These are phyloP conservation scores for Drosophila bocki DNA, from an alignment of 1,140 invertebrate species.

Conservation along the genomic window DNA sequence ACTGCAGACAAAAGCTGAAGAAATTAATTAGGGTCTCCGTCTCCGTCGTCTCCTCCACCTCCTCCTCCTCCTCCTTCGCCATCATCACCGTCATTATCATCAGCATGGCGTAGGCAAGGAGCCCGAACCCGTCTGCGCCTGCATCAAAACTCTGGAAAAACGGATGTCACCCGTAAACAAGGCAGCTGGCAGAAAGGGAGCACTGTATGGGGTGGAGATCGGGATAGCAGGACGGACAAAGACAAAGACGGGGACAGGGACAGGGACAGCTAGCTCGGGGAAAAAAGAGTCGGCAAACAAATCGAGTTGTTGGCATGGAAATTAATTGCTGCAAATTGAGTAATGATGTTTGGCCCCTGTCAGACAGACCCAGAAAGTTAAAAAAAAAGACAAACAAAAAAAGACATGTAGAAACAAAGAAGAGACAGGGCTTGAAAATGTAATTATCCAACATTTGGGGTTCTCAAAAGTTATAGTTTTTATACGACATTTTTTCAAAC, in stretches of 20 bases:
- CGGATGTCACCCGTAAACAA: constrained; percentile 53
- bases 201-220: not conserved
- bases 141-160: constrained; percentile 47
- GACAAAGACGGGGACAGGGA: constrained; percentile 1
- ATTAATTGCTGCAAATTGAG: constrained; percentile 71
- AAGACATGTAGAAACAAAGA: not conserved
- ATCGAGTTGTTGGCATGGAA: constrained; percentile 71
- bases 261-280: constrained; percentile 1
- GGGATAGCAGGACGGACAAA: constrained; percentile 3
- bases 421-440: constrained; percentile 17
- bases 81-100: constrained; percentile 40
- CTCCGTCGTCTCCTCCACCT: not conserved
- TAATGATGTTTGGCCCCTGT: constrained; percentile 50
- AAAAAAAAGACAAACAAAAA: not conserved
- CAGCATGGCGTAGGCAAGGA: constrained; percentile 14
- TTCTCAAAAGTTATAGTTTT: not conserved
- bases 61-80: not conserved
- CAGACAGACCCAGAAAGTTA: not conserved
- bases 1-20: constrained; percentile 55
- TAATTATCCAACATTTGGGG: constrained; percentile 21
- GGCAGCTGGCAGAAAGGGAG: constrained; percentile 14
- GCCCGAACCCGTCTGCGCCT: constrained; percentile 15
- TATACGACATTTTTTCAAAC: not conserved
- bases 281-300: constrained; percentile 41
- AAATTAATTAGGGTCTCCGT: constrained; percentile 55